Percentiles rank a stretch among this genome's conserved stretches.
phyloP scores from a whole-genome alignment of 2,888 invertebrate species.

The Lamproptera curius region DNA sequence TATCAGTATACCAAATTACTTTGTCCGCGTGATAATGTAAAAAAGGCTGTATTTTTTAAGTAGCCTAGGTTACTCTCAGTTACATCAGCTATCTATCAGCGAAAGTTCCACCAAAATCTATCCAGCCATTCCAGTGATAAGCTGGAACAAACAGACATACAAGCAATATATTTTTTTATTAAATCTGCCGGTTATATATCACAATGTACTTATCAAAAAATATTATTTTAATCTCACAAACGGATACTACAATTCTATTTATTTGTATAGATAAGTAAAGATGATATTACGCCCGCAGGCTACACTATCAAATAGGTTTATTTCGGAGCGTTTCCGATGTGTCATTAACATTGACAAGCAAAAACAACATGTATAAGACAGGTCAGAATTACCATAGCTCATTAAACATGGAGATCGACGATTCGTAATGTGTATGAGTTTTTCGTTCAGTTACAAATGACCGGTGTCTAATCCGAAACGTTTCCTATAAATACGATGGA shows the following conservation, averaged over 20 bases:
- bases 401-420: conserved; percentile 12
- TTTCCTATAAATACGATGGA: conserved; percentile 18
- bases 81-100: neutral
- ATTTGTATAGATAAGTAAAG: no score
- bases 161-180: neutral
- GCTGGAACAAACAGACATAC: neutral
- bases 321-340: conserved; percentile 15
- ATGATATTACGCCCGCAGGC: neutral
- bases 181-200: no score
- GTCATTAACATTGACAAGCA: conserved; percentile 12
- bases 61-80: no score
- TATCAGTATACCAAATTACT: no score
- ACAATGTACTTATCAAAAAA: neutral
- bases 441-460: conserved; percentile 13
- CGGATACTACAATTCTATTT: no score
- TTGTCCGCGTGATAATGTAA: no score
- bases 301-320: conserved; percentile 1
- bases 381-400: conserved; percentile 12
- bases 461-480: conserved; percentile 17
- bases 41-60: no score
- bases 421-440: conserved; percentile 17
- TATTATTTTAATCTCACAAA: neutral
- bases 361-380: conserved; percentile 11
- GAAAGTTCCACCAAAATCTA: neutral
- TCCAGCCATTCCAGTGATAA: no score